Conservation (phyloP, 1,140 invertebrate species). For the Drosophila serrata region DNA sequence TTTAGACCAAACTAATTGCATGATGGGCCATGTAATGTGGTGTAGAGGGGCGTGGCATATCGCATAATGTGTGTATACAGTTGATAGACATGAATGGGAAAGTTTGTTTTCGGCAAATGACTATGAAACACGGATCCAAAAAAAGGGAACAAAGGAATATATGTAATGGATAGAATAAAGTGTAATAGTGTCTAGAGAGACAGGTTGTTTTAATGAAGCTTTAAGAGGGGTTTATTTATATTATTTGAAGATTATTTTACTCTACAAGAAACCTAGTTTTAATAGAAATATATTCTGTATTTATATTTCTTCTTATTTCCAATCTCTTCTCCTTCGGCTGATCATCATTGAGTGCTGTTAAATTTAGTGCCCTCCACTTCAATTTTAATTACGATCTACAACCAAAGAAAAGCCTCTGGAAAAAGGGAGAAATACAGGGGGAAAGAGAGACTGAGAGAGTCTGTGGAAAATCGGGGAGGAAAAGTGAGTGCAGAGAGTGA, state of each 20-base stretch:
- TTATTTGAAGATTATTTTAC: not conserved
- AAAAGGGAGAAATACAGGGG: not conserved
- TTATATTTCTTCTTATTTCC: not conserved
- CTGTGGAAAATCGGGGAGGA: conserved; percentile 15
- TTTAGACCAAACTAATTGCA: conserved; percentile 49
- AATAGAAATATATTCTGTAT: not conserved
- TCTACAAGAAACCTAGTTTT: not conserved
- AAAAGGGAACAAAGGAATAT: conserved; percentile 35
- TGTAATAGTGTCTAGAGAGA: not conserved
- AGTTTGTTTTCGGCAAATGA: conserved; percentile 50
- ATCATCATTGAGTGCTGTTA: conserved; percentile 74
- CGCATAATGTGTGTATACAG: conserved; percentile 55
- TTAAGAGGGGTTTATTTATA: not conserved
- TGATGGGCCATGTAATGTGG: conserved; percentile 48
- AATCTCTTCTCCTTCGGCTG: conserved; percentile 6
- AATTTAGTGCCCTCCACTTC: conserved; percentile 83
- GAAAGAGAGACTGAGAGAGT: not conserved
- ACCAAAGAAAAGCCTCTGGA: conserved; percentile 19
- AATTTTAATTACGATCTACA: conserved; percentile 74
- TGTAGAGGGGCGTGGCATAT: conserved; percentile 59
- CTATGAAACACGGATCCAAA: conserved; percentile 40
- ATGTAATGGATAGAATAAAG: conserved; percentile 3
- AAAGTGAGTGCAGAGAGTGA: conserved; percentile 7
- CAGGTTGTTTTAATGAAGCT: not conserved
- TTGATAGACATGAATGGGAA: conserved; percentile 50